Percentiles rank a stretch among this genome's conserved stretches.
Conservation (phyloP, 1,140 invertebrate species). For the Sycobia sp. region DNA sequence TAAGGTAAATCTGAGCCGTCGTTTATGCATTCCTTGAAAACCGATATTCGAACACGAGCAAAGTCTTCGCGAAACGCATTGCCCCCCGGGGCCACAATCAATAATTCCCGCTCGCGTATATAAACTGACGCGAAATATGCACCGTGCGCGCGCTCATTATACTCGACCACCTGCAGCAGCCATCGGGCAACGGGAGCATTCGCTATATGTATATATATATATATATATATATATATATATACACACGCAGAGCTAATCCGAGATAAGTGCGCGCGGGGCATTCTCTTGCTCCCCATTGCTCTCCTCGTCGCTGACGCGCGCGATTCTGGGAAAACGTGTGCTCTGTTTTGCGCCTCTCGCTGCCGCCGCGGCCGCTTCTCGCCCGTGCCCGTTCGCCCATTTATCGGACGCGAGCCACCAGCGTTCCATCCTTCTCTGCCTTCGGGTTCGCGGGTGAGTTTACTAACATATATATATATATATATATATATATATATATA, state of each 20-base stretch:
- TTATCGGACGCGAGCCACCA: slow-evolving; percentile 13
- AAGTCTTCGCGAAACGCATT: no score
- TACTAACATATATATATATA: no score
- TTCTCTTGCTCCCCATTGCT: background rate
- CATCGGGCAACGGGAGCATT: background rate
- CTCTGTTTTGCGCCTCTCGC: slow-evolving; percentile 13
- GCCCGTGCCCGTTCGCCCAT: slow-evolving; percentile 6
- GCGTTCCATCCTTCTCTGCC: background rate
- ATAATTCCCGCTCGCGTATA: slow-evolving; percentile 46
- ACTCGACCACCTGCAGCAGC: slow-evolving; percentile 42
- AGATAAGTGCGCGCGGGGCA: slow-evolving; percentile 31
- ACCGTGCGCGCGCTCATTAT: slow-evolving; percentile 54
- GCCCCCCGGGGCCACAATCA: slow-evolving; percentile 40
- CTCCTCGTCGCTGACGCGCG: no score
- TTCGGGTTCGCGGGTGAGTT: no score
- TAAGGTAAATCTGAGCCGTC: no score
- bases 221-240: no score
- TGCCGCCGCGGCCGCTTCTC: slow-evolving; percentile 15
- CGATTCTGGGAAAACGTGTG: no score
- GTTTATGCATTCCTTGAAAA: no score
- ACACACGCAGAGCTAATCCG: slow-evolving; percentile 37
- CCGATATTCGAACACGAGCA: no score
- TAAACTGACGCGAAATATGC: slow-evolving; percentile 56
- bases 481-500: no score
- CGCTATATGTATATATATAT: no score